phyloP scores from a whole-genome alignment of 2,888 invertebrate genomes.

The Hyposoter didymator region DNA sequence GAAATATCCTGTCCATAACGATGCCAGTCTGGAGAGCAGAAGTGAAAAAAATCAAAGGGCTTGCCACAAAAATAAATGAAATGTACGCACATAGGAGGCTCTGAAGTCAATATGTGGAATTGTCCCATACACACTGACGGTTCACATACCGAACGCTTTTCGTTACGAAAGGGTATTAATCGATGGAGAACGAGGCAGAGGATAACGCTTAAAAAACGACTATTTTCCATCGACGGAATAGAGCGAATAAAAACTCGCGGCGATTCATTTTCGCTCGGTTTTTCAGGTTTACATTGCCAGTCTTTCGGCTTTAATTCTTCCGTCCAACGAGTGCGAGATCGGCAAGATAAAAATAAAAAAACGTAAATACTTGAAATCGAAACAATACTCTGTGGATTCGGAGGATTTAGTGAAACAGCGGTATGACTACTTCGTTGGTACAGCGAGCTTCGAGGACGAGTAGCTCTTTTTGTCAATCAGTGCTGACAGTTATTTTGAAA shows the following conservation, averaged over 20 bases:
- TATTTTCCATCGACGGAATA: background rate
- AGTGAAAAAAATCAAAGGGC: conserved; percentile 27
- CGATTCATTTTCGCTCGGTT: conserved; percentile 13
- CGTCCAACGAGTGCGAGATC: background rate
- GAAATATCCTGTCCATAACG: conserved; percentile 8
- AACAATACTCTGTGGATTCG: conserved; percentile 2
- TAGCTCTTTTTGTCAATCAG: background rate
- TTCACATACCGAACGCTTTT: conserved; percentile 33
- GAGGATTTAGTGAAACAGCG: background rate
- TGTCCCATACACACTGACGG: background rate
- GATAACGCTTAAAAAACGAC: conserved; percentile 24
- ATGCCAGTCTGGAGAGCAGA: conserved; percentile 7
- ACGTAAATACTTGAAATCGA: background rate
- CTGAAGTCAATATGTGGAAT: background rate
- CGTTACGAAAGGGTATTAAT: conserved; percentile 44
- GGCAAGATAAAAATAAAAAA: background rate
- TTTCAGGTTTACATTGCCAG: background rate
- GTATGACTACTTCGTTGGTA: background rate
- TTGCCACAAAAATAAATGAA: conserved; percentile 64
- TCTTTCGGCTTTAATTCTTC: conserved; percentile 1
- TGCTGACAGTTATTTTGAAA: background rate
- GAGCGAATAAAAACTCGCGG: background rate
- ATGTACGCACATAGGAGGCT: background rate
- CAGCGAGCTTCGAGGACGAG: background rate
- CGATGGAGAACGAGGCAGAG: conserved; percentile 25